phyloP scores from a whole-genome alignment of 2,888 invertebrate species.

The Electrophaes corylata region DNA sequence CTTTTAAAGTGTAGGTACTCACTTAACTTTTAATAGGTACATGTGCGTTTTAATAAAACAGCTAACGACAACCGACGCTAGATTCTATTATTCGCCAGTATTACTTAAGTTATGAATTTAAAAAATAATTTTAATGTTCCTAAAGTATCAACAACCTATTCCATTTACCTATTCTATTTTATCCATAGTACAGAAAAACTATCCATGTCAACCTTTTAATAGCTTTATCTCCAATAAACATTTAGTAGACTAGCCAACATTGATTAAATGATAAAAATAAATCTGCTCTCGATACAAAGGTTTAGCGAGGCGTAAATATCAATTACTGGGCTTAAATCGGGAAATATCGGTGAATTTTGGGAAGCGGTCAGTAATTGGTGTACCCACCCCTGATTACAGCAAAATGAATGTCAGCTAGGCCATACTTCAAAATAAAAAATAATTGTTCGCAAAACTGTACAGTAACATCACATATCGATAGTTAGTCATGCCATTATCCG shows the following conservation, averaged over 20 bases:
- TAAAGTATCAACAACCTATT: too few species aligned
- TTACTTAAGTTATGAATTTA: too few species aligned
- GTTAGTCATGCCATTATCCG: too few species aligned
- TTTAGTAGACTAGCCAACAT: constrained; percentile 36
- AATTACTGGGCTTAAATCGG: constrained; percentile 71
- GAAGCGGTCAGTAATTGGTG: constrained; percentile 65
- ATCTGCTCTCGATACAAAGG: constrained; percentile 54
- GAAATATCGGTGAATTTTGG: constrained; percentile 55
- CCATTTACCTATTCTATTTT: too few species aligned
- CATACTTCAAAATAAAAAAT: background rate
- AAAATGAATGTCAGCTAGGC: constrained; percentile 28
- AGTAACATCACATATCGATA: too few species aligned
- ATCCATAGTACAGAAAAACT: background rate
- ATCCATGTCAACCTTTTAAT: constrained; percentile 2
- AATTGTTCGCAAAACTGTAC: background rate
- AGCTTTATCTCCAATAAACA: constrained; percentile 12
- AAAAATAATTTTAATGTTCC: too few species aligned
- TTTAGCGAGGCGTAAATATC: constrained; percentile 78
- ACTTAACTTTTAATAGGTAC: too few species aligned
- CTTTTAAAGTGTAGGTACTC: too few species aligned
- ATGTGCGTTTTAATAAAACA: too few species aligned
- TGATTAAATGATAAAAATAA: constrained; percentile 60
- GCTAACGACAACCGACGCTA: too few species aligned
- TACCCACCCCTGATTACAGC: constrained; percentile 37
- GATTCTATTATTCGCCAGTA: too few species aligned